Evolutionary conservation across 2,113 vertebrate species (phyloP), one percentile per base, ranked within the genome.

Genomic region (Calidris pugnax): DNA sequence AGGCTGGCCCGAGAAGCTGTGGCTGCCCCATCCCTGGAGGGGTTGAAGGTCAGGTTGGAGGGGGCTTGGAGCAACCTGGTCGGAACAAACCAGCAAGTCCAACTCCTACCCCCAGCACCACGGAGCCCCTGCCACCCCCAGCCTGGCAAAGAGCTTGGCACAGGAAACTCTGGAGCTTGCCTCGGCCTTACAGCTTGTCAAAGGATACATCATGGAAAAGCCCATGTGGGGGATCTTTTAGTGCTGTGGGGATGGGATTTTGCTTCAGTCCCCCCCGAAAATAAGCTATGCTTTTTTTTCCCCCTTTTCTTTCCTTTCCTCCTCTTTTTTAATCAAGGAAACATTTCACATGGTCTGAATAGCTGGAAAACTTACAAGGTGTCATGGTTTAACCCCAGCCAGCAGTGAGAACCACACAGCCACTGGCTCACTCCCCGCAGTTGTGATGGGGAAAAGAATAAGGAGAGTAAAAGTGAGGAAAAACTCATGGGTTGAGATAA

Each of bases 61-160:
- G n/a, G n/a, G n/a, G n/a, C n/a, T n/a, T n/a, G n/a, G n/a, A n/a
- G n/a, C n/a, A n/a, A n/a, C n/a, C n/a, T n/a, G n/a, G n/a, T n/a
- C 27, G 71, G 41, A 75, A 59, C 15, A 50, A 72, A 23, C 24
- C 37, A 15, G 10, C 0, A 1, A 80, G 59, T 14, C 45, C 59
- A 56, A 5, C 41, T 62, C 68, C 51, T 27, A 19, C 14, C 12
- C 20, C 7, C 2, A 2, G 32, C 1, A 3, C 27, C 0, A 0
- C 0, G 3, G 39, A 72, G 67, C 12, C 67, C 48, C 66, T 27
- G n/a, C 48, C 80, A 84, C 47, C 21, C 43, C n/a, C 7, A 1
- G 33, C 1, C 0, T 0, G n/a, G 39, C 13, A 73, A 82, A 64
- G 28, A 11, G 12, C 33, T 26, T 1, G 0, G 45, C 8, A 16